These are phyloP conservation scores for Nasua narica DNA, from an alignment of 2,797 vertebrate species.

Conservation along the genomic window DNA sequence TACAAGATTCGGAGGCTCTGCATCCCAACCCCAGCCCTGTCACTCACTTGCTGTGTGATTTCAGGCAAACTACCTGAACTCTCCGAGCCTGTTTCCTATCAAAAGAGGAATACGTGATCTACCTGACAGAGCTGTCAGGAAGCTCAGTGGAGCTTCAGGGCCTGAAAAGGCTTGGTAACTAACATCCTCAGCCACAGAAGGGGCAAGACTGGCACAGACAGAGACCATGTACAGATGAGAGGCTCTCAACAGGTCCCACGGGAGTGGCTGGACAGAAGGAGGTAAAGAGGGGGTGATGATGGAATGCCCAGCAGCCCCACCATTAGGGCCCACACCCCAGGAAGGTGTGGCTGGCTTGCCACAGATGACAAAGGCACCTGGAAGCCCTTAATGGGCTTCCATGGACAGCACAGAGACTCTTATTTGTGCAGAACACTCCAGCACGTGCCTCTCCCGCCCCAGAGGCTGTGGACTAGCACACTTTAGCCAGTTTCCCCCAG, in stretches of 20 bases:
- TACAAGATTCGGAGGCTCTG: neutral
- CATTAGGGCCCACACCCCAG: neutral
- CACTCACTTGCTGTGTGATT: neutral
- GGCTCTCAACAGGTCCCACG: neutral
- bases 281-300: neutral
- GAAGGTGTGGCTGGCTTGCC: conserved; percentile 12
- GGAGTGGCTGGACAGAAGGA: neutral
- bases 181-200: neutral
- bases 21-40: neutral
- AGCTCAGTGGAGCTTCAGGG: neutral
- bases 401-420: neutral
- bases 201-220: neutral
- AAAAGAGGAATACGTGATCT: neutral
- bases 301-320: conserved; percentile 4
- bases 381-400: conserved; percentile 53
- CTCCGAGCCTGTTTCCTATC: conserved; percentile 18
- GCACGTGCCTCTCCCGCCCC: neutral
- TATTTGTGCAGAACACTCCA: neutral
- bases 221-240: neutral
- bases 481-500: neutral
- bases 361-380: conserved; percentile 45
- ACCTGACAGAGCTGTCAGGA: neutral
- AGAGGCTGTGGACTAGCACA: neutral
- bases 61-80: neutral
- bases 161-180: conserved; percentile 17